Percentiles rank a stretch among this genome's conserved stretches.
Conservation (phyloP, 2,888 invertebrate genomes). For the Caenorhabditis parvicauda region DNA sequence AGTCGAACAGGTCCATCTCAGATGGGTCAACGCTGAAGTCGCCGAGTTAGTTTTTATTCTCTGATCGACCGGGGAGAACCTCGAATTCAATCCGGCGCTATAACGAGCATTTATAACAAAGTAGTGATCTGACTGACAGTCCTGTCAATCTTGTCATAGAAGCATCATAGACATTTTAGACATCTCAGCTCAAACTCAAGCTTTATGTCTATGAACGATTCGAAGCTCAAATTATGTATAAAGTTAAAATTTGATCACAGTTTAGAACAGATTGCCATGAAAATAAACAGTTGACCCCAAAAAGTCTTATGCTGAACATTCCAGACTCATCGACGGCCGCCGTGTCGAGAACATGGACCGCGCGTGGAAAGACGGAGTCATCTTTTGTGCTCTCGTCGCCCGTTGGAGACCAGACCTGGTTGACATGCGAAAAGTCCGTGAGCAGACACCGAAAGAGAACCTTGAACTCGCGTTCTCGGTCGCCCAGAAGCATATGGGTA, state of each 20-base stretch:
- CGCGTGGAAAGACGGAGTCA: slow-evolving; percentile 60
- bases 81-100: neutral
- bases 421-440: slow-evolving; percentile 50
- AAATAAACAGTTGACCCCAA: neutral
- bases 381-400: slow-evolving; percentile 59
- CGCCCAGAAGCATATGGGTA: slow-evolving; percentile 57
- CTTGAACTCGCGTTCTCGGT: slow-evolving; percentile 58
- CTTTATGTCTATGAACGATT: too few relatives aligned
- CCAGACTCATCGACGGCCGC: slow-evolving; percentile 21
- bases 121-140: too few relatives aligned
- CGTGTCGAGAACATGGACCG: slow-evolving; percentile 59
- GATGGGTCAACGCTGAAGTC: slow-evolving; percentile 59
- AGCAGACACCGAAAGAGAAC: slow-evolving; percentile 50
- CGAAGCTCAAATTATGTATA: neutral
- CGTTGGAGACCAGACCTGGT: slow-evolving; percentile 59
- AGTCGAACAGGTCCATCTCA: slow-evolving; percentile 55
- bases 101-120: too few relatives aligned
- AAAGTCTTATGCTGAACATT: neutral
- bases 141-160: too few relatives aligned
- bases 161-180: too few relatives aligned
- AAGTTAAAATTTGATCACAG: neutral
- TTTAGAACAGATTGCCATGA: neutral
- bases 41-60: slow-evolving; percentile 36
- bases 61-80: neutral
- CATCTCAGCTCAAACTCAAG: too few relatives aligned